Percentiles rank a stretch among this genome's conserved stretches.
These are phyloP conservation scores for Himalopsyche anomala DNA, from an alignment of 2,888 invertebrate species.

Conservation along the genomic window DNA sequence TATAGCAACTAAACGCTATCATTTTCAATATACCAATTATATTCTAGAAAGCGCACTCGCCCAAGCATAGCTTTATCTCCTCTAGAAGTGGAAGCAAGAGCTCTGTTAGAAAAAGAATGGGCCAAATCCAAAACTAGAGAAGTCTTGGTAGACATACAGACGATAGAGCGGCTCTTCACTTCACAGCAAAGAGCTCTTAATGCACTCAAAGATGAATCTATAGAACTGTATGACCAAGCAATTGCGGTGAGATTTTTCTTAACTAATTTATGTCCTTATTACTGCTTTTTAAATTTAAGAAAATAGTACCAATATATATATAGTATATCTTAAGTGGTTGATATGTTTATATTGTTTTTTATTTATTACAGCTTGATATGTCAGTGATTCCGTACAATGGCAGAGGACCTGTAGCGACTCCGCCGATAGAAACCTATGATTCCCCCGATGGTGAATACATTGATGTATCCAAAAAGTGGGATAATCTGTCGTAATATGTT, in stretches of 20 bases:
- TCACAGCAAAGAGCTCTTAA: slow-evolving; percentile 88
- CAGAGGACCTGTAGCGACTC: slow-evolving; percentile 88
- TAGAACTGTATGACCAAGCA: slow-evolving; percentile 91
- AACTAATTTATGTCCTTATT: neutral
- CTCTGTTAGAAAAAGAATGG: slow-evolving; percentile 86
- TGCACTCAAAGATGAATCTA: slow-evolving; percentile 87
- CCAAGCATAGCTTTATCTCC: slow-evolving; percentile 73
- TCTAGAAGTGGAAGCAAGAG: slow-evolving; percentile 81
- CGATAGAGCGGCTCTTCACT: slow-evolving; percentile 81
- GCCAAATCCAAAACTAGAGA: slow-evolving; percentile 81
- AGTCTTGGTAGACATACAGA: slow-evolving; percentile 80
- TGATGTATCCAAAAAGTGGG: slow-evolving; percentile 89
- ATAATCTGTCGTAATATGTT: slow-evolving; percentile 66
- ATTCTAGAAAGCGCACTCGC: slow-evolving; percentile 76
- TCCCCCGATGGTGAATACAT: slow-evolving; percentile 94
- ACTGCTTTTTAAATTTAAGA: neutral
- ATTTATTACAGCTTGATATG: slow-evolving; percentile 81
- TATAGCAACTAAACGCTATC: too few species aligned
- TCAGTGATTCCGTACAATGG: slow-evolving; percentile 81
- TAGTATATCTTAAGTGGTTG: too few species aligned
- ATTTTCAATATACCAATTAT: neutral
- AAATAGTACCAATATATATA: too few species aligned
- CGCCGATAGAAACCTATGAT: slow-evolving; percentile 87
- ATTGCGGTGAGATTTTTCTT: slow-evolving; percentile 79
- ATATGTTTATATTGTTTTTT: slow-evolving; percentile 32